Conservation (phyloP, 2,888 invertebrate species). For the Maniola hyperantus region DNA sequence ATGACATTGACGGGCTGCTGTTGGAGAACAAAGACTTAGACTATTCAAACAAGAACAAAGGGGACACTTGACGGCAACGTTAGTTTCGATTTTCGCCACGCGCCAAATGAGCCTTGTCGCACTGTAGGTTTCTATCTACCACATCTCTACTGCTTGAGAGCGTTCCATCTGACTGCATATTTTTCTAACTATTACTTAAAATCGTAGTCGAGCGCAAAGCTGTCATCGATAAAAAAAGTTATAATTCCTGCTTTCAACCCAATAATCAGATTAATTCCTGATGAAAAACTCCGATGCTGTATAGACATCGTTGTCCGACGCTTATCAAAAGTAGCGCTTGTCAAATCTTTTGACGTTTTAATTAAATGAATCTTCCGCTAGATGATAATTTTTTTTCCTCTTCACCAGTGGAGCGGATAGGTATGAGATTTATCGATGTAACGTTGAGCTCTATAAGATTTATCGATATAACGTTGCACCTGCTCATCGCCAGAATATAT, state of each 20-base stretch:
- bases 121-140: too few species aligned
- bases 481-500: not conserved
- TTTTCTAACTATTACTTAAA: not conserved
- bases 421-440: slow-evolving; percentile 10
- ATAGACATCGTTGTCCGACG: not conserved
- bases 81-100: too few species aligned
- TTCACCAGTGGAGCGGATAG: slow-evolving; percentile 8
- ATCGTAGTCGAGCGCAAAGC: slow-evolving; percentile 6
- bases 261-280: not conserved
- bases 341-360: slow-evolving; percentile 28
- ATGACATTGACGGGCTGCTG: too few species aligned
- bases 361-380: slow-evolving; percentile 23
- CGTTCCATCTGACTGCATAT: not conserved
- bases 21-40: too few species aligned
- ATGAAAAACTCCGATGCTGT: not conserved
- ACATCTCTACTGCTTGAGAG: not conserved
- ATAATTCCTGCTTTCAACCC: not conserved
- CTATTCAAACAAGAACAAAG: too few species aligned
- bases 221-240: slow-evolving; percentile 1
- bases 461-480: slow-evolving; percentile 15
- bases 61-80: too few species aligned
- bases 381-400: slow-evolving; percentile 3
- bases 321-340: slow-evolving; percentile 12
- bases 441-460: slow-evolving; percentile 14
- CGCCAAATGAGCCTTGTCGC: too few species aligned